A percentile compares a stretch with the other conserved stretches of the same genome.
These are phyloP conservation scores for Coryphaenoides rupestris DNA, from an alignment of 2,113 vertebrate genomes.

Conservation along the genomic window DNA sequence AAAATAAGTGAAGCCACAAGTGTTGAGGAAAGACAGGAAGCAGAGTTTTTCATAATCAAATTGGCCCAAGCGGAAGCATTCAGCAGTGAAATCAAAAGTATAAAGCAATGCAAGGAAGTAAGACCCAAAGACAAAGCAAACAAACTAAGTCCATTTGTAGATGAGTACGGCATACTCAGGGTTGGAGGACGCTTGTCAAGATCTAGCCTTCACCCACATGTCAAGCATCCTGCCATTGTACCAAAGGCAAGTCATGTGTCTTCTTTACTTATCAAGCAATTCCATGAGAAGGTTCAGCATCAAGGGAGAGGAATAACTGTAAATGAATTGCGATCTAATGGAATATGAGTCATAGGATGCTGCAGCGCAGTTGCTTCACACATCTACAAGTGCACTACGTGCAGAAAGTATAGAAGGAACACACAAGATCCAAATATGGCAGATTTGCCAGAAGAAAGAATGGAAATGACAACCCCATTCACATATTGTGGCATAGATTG, in stretches of 20 bases:
- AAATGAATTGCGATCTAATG: slow-evolving; percentile 9
- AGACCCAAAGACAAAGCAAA: slow-evolving; percentile 7
- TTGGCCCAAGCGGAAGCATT: slow-evolving; percentile 11
- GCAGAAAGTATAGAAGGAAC: slow-evolving; percentile 12
- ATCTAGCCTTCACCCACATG: background rate
- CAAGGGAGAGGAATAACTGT: slow-evolving; percentile 10
- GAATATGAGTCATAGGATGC: slow-evolving; percentile 1
- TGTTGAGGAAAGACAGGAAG: slow-evolving; percentile 25
- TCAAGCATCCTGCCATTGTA: slow-evolving; percentile 18
- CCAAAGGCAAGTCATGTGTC: slow-evolving; percentile 7
- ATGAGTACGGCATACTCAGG: slow-evolving; percentile 12
- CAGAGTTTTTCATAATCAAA: slow-evolving; percentile 18
- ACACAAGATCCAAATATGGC: slow-evolving; percentile 9
- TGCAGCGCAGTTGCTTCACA: slow-evolving; percentile 5
- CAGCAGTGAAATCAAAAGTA: slow-evolving; percentile 14
- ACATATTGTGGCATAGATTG: background rate
- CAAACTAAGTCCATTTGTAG: slow-evolving; percentile 9
- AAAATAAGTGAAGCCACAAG: slow-evolving; percentile 9
- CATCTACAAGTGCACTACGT: slow-evolving; percentile 10
- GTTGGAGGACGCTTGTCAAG: slow-evolving; percentile 9
- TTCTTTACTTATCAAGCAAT: slow-evolving; percentile 1
- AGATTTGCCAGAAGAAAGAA: slow-evolving; percentile 1
- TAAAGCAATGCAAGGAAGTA: slow-evolving; percentile 16
- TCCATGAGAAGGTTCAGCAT: background rate
- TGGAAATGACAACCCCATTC: background rate